Base-by-base conservation (phyloP, 1,140 invertebrate genomes). In the Monochamus saltuarius region DNA sequence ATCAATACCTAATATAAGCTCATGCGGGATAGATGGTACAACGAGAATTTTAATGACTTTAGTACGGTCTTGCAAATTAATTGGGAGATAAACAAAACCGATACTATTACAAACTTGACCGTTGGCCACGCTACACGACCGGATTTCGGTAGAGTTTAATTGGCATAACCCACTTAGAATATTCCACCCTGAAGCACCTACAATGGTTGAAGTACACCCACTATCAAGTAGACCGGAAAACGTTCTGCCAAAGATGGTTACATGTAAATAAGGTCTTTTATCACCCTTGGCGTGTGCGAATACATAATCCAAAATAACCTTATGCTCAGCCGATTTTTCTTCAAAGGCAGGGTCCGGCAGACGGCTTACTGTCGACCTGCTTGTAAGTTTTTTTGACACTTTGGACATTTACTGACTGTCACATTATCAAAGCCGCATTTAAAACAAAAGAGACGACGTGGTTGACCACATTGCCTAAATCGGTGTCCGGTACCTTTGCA, bases 1-100 rank as follows among this genome's bases (percentile, higher is more conserved):
- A 34, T 51, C 49, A 34, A 51, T 34, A 36, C 49, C 49, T n/a
- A 51, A 22, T 11, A 51, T 51, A 11, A 51, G 49, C 9, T 19
- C 9, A 36, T 40, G 35, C 2, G 37, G 11, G 9, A 51, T n/a
- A 7, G 35, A 54, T 3, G 35, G 10, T 17, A 40, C 10, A 9
- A 43, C 38, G 4, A 43, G 7, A 14, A 17, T 17, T 11, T 19
- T 7, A 56, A 11, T 10, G 13, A 7, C 9, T 11, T 13, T 22
- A 56, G 13, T 45, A 35, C 34, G 14, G 14, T 56, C 39, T 34
- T 11, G n/a, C 8, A 42, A 14, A 7, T 1, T 10, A 14, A 7
- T 1, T 13, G 22, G 22, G 29, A 29, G 17, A 9, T 8, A 45
- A 10, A 19, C 29, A 35, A 8, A 29, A 29, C 40, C 19, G 11